A percentile compares a stretch with the other conserved stretches of the same genome.
Evolutionary conservation across 2,888 invertebrate genomes (phyloP).

Genomic region (Ditylenchus weischeri): DNA sequence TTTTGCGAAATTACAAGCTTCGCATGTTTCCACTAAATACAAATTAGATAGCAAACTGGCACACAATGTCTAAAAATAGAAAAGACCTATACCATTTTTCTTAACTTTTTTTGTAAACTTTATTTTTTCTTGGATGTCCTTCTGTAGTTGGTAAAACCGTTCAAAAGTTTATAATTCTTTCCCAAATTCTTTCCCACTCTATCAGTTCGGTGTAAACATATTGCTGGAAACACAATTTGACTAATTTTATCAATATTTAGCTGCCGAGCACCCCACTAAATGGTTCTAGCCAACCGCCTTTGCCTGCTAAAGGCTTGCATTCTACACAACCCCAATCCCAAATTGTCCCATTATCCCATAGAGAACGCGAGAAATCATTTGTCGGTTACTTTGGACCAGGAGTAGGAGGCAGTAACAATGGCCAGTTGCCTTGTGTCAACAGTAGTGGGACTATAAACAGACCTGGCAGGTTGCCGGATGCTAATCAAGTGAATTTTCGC

Average conservation of each 20-base stretch:
- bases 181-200: too few species aligned
- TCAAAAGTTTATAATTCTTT: too few species aligned
- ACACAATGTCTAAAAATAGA: too few species aligned
- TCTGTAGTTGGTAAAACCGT: too few species aligned
- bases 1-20: too few species aligned
- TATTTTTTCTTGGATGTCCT: too few species aligned
- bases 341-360: conserved; percentile 36
- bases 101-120: too few species aligned
- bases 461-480: conserved; percentile 51
- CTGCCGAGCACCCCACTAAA: conserved; percentile 13
- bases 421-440: conserved; percentile 18
- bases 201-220: too few species aligned
- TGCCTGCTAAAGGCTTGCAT: conserved; percentile 1
- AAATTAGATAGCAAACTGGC: too few species aligned
- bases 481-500: conserved; percentile 33
- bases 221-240: too few species aligned
- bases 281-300: conserved; percentile 3
- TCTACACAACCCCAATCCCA: conserved; percentile 8
- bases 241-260: not conserved
- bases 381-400: conserved; percentile 83
- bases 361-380: conserved; percentile 79
- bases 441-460: conserved; percentile 54
- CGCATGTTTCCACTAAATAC: too few species aligned
- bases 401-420: not conserved
- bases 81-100: too few species aligned